These are phyloP conservation scores for Oscheius myriophilus DNA, from an alignment of 2,888 invertebrate genomes.

Conservation along the genomic window DNA sequence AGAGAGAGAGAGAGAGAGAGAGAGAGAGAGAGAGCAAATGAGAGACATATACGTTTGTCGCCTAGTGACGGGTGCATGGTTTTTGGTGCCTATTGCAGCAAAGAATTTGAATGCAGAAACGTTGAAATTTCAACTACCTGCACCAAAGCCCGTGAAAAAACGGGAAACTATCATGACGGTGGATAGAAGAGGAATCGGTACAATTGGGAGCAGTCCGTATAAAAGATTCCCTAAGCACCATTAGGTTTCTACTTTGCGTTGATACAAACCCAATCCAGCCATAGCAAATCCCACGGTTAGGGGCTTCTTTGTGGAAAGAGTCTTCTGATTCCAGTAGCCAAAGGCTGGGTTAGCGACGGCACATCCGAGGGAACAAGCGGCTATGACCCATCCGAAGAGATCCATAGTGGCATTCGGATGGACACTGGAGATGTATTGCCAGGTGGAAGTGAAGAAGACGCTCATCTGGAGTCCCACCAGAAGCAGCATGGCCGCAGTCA, in stretches of 20 bases:
- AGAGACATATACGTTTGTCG: too few species aligned
- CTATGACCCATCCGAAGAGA: slow-evolving; percentile 17
- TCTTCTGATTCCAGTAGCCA: slow-evolving; percentile 33
- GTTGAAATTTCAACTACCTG: slow-evolving; percentile 7
- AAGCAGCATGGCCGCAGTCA: slow-evolving; percentile 37
- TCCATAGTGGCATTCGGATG: slow-evolving; percentile 18
- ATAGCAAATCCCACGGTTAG: slow-evolving; percentile 19
- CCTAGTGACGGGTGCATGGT: too few species aligned
- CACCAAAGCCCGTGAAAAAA: slow-evolving; percentile 47
- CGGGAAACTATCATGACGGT: slow-evolving; percentile 30
- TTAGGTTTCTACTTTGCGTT: too few species aligned
- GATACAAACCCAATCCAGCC: not conserved
- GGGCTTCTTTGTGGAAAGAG: slow-evolving; percentile 27
- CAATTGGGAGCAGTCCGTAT: slow-evolving; percentile 34
- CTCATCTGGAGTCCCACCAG: slow-evolving; percentile 49
- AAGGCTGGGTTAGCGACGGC: slow-evolving; percentile 28
- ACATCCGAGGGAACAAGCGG: slow-evolving; percentile 4
- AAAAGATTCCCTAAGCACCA: slow-evolving; percentile 38
- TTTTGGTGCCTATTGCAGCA: too few species aligned
- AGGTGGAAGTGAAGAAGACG: slow-evolving; percentile 58
- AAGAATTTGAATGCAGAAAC: too few species aligned
- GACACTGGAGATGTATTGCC: slow-evolving; percentile 51
- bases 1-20: too few species aligned
- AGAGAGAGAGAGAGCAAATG: too few species aligned
- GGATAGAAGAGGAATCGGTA: not conserved